A percentile compares a stretch with the other conserved stretches of the same genome.
phyloP scores from a whole-genome alignment of 2,113 vertebrate species.

The Tupaia tana region DNA sequence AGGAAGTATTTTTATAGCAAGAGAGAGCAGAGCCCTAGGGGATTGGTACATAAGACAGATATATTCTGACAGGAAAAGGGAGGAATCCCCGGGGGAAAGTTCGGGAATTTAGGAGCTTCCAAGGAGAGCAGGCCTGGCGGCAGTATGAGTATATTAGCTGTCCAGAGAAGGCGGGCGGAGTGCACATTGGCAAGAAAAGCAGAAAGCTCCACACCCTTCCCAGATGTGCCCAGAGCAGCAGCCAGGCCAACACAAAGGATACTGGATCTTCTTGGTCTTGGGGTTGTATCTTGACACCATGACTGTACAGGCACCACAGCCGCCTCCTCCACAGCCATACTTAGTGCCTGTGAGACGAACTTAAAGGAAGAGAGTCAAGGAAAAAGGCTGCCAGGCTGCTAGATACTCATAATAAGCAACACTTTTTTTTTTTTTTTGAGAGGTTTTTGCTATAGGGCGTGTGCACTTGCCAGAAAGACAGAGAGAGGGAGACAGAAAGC shows the following conservation, averaged over 20 bases:
- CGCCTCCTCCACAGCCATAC: conserved; percentile 90
- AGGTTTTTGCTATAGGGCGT: too few species aligned
- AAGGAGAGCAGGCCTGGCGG: neutral
- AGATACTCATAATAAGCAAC: neutral
- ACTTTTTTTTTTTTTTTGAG: neutral
- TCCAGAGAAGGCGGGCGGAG: neutral
- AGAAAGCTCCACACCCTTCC: neutral
- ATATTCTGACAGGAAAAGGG: neutral
- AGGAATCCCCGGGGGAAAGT: neutral
- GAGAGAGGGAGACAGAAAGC: too few species aligned
- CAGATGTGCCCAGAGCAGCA: neutral
- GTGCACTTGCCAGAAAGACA: too few species aligned
- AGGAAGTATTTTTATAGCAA: neutral
- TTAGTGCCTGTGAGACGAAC: conserved; percentile 91
- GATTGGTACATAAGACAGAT: neutral
- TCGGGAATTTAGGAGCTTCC: neutral
- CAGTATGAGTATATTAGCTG: accelerated
- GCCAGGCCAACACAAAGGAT: conserved; percentile 84
- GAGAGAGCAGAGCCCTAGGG: neutral
- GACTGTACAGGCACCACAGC: conserved; percentile 92
- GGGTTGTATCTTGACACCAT: conserved; percentile 91
- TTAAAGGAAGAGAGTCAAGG: conserved; percentile 81
- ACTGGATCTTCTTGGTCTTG: conserved; percentile 87
- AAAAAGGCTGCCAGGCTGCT: neutral
- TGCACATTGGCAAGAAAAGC: neutral